Evolutionary conservation across 2,113 vertebrate species (phyloP).

Genomic region (Plecotus auritus): DNA sequence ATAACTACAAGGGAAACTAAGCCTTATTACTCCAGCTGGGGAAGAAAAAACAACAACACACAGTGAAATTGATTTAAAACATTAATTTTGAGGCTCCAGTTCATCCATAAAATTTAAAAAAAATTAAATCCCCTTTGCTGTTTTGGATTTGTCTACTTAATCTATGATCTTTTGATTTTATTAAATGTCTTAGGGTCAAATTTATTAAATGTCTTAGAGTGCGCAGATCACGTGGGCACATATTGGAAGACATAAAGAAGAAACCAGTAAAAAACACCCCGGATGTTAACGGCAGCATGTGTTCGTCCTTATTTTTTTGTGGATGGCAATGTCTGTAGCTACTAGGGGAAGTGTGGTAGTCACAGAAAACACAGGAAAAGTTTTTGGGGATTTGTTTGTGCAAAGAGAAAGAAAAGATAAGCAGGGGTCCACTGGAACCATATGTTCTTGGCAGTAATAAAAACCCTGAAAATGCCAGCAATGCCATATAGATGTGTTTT

Average conservation of each 20-base stretch:
- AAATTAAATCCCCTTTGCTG: background rate
- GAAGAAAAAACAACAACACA: background rate
- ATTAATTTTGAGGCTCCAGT: constrained; percentile 50
- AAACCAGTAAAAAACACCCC: background rate
- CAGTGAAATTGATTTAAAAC: constrained; percentile 65
- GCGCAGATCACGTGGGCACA: background rate
- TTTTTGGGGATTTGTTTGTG: background rate
- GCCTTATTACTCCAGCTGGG: constrained; percentile 64
- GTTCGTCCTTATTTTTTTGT: background rate
- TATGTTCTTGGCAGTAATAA: background rate
- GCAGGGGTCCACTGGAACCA: background rate
- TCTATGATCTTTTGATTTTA: background rate
- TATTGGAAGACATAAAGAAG: background rate
- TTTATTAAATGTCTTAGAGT: background rate
- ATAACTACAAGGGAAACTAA: constrained; percentile 57
- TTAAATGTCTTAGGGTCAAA: background rate
- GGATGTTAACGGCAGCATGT: background rate
- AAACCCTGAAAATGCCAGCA: background rate
- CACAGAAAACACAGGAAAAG: background rate
- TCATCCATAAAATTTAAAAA: background rate
- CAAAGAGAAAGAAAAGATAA: background rate
- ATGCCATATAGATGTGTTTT: background rate
- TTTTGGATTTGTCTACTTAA: background rate
- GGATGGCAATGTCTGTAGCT: too few relatives aligned
- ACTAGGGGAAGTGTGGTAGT: background rate